Conservation (phyloP, 2,113 vertebrate genomes). For the Gymnorhina tibicen region DNA sequence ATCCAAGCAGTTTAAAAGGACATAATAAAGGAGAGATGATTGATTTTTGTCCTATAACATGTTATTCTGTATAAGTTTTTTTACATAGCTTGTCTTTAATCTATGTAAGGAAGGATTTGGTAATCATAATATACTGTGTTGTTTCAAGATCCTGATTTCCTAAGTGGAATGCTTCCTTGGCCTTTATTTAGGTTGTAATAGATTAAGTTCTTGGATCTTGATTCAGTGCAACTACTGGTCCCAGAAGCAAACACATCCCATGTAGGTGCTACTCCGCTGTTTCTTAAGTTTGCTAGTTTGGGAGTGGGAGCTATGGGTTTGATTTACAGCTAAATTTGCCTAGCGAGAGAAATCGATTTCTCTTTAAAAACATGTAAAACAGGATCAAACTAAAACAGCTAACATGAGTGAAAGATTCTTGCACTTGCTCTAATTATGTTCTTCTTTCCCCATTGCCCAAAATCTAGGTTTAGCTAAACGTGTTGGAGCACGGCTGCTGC, state of each 20-base stretch:
- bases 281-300: background rate
- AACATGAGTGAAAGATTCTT: background rate
- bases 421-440: background rate
- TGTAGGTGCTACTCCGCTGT: background rate
- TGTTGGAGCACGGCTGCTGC: constrained; percentile 91
- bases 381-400: background rate
- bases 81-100: background rate
- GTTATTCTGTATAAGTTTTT: background rate
- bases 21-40: background rate
- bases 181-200: background rate
- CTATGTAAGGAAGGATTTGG: background rate
- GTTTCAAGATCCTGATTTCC: background rate
- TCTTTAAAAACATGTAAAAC: background rate
- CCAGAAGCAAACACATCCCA: background rate
- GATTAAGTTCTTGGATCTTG: background rate
- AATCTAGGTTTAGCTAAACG: constrained; percentile 90
- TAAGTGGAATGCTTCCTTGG: background rate
- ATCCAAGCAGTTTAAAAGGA: background rate
- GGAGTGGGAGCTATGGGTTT: background rate
- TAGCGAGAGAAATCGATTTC: background rate
- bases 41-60: background rate
- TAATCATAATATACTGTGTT: background rate
- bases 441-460: background rate
- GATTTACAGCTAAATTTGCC: background rate
- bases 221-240: background rate